Evolutionary conservation across 2,797 vertebrate species (phyloP).

Genomic region (Delichon dasypus): DNA sequence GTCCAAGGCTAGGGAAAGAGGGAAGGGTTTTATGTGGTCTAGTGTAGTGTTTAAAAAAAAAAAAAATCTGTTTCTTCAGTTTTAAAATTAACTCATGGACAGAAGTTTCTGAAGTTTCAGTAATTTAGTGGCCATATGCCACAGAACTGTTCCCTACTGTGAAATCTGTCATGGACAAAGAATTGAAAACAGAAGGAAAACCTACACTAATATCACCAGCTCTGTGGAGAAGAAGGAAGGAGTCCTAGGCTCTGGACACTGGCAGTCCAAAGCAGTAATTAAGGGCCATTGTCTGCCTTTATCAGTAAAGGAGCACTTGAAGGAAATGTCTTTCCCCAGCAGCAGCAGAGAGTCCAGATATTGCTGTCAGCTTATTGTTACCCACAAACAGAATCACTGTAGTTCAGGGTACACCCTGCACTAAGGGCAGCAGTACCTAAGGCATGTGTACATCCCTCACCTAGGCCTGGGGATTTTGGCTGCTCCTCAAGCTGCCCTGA

Average conservation of each 20-base stretch:
- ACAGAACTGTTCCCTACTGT: slow-evolving; percentile 72
- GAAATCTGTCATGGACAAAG: slow-evolving; percentile 75
- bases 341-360: background rate
- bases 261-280: background rate
- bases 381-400: background rate
- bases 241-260: slow-evolving; percentile 23
- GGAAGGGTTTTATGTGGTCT: background rate
- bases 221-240: slow-evolving; percentile 14
- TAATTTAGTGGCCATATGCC: slow-evolving; percentile 75
- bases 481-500: rapidly evolving
- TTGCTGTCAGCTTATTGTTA: background rate
- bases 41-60: background rate
- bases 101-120: slow-evolving; percentile 75
- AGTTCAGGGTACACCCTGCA: background rate
- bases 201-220: slow-evolving; percentile 57
- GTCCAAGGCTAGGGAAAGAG: background rate
- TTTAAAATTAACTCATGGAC: slow-evolving; percentile 75
- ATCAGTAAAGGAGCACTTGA: background rate
- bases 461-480: background rate
- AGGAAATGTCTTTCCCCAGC: background rate
- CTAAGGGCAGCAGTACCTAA: background rate
- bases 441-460: rapidly evolving
- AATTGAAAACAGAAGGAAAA: slow-evolving; percentile 69
- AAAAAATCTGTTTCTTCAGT: slow-evolving; percentile 18
- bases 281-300: background rate